phyloP scores from a whole-genome alignment of 2,797 vertebrate species.

The Tokudaia tokunoshimensis region DNA sequence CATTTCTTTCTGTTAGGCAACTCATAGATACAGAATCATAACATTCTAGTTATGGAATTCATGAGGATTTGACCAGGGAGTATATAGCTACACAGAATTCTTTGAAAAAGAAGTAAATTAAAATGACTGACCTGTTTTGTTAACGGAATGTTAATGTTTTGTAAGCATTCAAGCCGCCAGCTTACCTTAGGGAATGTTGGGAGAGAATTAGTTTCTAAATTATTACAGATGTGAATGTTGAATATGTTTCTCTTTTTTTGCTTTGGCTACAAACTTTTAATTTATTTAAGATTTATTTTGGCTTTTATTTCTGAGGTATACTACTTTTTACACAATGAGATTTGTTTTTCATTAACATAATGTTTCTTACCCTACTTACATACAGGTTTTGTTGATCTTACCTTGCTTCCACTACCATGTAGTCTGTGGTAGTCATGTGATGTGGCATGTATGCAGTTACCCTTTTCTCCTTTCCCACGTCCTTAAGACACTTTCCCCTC shows the following conservation, averaged over 20 bases:
- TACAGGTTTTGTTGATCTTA: background rate
- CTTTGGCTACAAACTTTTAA: background rate
- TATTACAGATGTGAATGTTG: background rate
- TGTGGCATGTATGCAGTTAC: background rate
- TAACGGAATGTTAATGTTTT: background rate
- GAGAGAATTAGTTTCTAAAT: background rate
- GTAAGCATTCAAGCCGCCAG: conserved; percentile 3
- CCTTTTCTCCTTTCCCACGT: too few species aligned
- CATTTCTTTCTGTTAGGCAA: conserved; percentile 35
- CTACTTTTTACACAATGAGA: background rate
- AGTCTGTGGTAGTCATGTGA: background rate
- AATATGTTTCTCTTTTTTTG: background rate
- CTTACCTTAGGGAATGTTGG: background rate
- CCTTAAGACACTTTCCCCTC: background rate
- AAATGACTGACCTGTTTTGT: conserved; percentile 26
- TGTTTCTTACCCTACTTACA: too few species aligned
- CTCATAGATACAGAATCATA: background rate
- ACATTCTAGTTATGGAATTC: conserved; percentile 1
- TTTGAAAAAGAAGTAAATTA: conserved; percentile 12
- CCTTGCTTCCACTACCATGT: too few species aligned
- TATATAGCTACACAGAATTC: background rate
- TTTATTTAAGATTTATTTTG: background rate
- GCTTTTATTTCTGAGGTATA: background rate
- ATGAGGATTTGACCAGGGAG: background rate
- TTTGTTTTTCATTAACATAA: background rate